A percentile compares a stretch with the other conserved stretches of the same genome.
phyloP scores from a whole-genome alignment of 2,888 invertebrate species.

The Scaptomyza tumidula region DNA sequence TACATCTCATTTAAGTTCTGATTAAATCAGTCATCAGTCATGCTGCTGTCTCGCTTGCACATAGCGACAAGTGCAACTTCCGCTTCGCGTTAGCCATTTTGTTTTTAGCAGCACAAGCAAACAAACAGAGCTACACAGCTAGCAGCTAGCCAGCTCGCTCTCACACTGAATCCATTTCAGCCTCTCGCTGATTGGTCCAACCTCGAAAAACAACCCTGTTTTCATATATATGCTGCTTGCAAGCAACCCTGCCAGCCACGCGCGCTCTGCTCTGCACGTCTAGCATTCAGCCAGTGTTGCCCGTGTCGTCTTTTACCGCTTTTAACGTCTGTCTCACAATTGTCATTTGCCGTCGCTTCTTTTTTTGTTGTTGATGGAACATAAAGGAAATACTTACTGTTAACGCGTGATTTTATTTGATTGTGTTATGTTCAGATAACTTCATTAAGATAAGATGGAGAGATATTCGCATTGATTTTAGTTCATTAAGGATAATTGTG shows the following conservation, averaged over 20 bases:
- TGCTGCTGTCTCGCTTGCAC: slow-evolving; percentile 55
- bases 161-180: slow-evolving; percentile 21
- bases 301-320: slow-evolving; percentile 8
- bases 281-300: slow-evolving; percentile 24
- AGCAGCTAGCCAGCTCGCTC: slow-evolving; percentile 31
- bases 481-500: not conserved
- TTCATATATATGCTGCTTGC: not conserved
- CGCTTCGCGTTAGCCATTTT: slow-evolving; percentile 82
- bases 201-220: slow-evolving; percentile 30
- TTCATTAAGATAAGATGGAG: not conserved
- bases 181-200: slow-evolving; percentile 45
- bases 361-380: not conserved
- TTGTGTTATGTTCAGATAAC: too few species aligned
- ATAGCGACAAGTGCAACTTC: slow-evolving; percentile 55
- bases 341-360: slow-evolving; percentile 27
- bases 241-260: slow-evolving; percentile 21
- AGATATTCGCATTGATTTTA: not conserved
- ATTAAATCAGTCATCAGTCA: slow-evolving; percentile 69
- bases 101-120: slow-evolving; percentile 56
- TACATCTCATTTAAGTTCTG: slow-evolving; percentile 77
- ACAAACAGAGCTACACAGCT: slow-evolving; percentile 8
- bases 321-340: slow-evolving; percentile 7
- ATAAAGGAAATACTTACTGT: not conserved
- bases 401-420: not conserved
- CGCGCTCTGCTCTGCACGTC: slow-evolving; percentile 8